Conservation (phyloP, 2,113 vertebrate species). For the Monopterus albus region DNA sequence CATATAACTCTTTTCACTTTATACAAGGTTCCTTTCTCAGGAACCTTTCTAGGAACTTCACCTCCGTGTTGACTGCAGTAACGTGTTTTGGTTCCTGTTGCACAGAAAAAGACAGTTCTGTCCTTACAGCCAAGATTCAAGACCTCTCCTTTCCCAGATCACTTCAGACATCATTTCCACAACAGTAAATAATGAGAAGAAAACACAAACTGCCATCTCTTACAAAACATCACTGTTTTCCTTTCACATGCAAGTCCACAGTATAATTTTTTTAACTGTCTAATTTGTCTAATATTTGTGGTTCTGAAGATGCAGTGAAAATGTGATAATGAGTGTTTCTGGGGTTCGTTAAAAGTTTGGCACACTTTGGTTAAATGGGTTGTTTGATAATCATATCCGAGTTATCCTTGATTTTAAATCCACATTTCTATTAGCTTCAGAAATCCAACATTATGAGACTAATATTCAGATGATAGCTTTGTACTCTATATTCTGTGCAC, state of each 20-base stretch:
- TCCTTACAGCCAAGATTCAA: background rate
- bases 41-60: background rate
- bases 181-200: background rate
- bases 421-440: background rate
- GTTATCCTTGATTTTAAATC: too few relatives aligned
- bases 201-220: background rate
- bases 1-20: background rate
- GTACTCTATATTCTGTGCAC: slow-evolving; percentile 11
- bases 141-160: background rate
- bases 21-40: background rate
- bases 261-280: background rate
- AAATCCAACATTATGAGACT: background rate
- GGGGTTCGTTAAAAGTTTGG: background rate
- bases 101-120: background rate
- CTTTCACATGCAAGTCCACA: background rate
- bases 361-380: background rate
- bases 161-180: background rate
- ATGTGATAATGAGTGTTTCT: background rate
- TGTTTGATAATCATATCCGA: background rate
- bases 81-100: background rate
- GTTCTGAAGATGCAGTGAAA: background rate
- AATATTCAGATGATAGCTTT: background rate
- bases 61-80: background rate
- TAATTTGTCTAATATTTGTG: background rate
- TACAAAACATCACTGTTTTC: background rate